Percentiles rank a stretch among this genome's conserved stretches.
Conservation (phyloP, 2,888 invertebrate genomes). For the Nomada fucata region DNA sequence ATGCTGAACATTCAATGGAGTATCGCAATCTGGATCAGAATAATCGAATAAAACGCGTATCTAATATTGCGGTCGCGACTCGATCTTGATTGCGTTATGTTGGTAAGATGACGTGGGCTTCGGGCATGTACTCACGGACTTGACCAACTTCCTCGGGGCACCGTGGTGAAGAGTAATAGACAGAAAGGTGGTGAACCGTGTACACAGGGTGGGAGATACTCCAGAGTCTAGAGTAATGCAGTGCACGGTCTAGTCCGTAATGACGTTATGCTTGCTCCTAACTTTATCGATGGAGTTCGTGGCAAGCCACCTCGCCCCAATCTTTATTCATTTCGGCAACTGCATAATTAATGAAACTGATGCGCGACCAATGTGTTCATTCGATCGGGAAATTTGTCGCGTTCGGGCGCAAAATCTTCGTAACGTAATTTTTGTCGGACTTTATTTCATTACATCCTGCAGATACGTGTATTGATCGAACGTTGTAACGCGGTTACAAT, state of each 20-base stretch:
- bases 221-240: conserved; percentile 59
- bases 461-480: too few relatives aligned
- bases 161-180: conserved; percentile 70
- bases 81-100: conserved; percentile 33
- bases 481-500: too few relatives aligned
- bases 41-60: neutral
- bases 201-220: conserved; percentile 46
- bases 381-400: neutral
- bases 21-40: neutral
- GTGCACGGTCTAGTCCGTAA: conserved; percentile 66
- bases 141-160: conserved; percentile 67
- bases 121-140: conserved; percentile 64
- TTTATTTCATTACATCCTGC: too few relatives aligned
- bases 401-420: too few relatives aligned
- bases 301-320: neutral
- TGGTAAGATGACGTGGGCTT: conserved; percentile 55
- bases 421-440: too few relatives aligned
- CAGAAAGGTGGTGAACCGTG: conserved; percentile 58
- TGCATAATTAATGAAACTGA: neutral
- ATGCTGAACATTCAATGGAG: neutral
- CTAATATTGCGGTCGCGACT: neutral
- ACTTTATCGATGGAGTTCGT: conserved; percentile 62
- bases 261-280: conserved; percentile 71
- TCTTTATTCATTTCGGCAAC: conserved; percentile 5
- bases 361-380: neutral